Base-by-base conservation (phyloP, 2,113 vertebrate genomes). In the Thinocorus orbignyianus region DNA sequence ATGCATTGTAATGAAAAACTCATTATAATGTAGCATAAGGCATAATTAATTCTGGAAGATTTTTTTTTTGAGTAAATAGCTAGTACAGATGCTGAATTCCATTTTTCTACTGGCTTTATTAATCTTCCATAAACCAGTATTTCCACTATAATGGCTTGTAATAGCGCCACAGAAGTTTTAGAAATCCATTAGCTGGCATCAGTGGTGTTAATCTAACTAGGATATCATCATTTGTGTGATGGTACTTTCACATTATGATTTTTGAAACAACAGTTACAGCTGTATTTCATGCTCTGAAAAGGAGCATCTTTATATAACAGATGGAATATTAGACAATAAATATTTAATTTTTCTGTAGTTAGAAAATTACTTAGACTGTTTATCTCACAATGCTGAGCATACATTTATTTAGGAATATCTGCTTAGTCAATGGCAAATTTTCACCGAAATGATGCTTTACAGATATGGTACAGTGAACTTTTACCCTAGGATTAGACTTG, bases 1-100 rank as follows among this genome's bases (percentile, higher is more conserved):
- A 96, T 93, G 95, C 83, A 93, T 95, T 97, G 97, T 97, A 98
- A 98, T 97, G 96, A 97, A 98, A 98, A 97, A 85, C 84, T 97
- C 91, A 97, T 98, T 97, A 96, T 80, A 97, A 96, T 80, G 68
- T 93, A 97, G 95, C 94, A 97, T 73, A 90, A 89, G 24, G 94
- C 65, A 87, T 96, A 98, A 98, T 98, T 98, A 98, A 98, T 97
- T 98, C 95, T 96, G 87, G 78, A 92, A 95, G 65, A 91, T 95
- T 94, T 93, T 97, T 94, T 97, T 98, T 97, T 80, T 97, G 35
- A 85, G 81, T 94, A 97, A 98, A 97, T 93, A 97, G 92, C 92
- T 96, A 92, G 51, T 93, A 78, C 92, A 97, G 94, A 97, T 95
- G 89, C 77, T 55, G 88, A 95, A 94, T 98, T 97, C 91, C 78